phyloP scores from a whole-genome alignment of 1,140 invertebrate genomes.

The Cryptotermes secundus region DNA sequence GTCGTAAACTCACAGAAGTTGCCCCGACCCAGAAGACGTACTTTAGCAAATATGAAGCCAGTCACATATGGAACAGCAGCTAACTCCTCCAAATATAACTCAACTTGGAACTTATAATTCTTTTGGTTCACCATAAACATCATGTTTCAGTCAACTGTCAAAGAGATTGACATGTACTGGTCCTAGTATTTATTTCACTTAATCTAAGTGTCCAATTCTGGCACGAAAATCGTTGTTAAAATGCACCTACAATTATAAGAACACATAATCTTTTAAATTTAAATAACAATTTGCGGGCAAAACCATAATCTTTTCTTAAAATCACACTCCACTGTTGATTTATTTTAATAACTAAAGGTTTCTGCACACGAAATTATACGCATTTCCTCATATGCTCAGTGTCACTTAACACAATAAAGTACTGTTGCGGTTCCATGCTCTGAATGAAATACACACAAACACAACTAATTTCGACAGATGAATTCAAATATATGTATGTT shows the following conservation, averaged over 20 bases:
- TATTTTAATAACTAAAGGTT: background rate
- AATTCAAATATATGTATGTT: background rate
- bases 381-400: background rate
- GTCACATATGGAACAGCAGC: conserved; percentile 94
- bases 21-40: conserved; percentile 88
- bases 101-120: conserved; percentile 94
- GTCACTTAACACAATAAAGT: background rate
- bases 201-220: background rate
- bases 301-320: background rate
- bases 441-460: background rate
- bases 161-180: background rate
- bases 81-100: conserved; percentile 88
- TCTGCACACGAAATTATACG: background rate
- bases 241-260: background rate
- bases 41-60: conserved; percentile 94
- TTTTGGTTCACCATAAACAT: conserved; percentile 97
- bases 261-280: background rate
- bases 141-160: conserved; percentile 53
- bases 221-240: background rate
- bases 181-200: background rate
- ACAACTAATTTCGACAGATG: background rate
- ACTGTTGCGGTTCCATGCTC: background rate
- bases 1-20: conserved; percentile 86
- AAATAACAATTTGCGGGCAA: background rate
- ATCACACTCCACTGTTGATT: background rate